Evolutionary conservation across 2,888 invertebrate genomes (phyloP), one percentile per base, ranked within the genome.

Genomic region (Emmelina monodactyla): DNA sequence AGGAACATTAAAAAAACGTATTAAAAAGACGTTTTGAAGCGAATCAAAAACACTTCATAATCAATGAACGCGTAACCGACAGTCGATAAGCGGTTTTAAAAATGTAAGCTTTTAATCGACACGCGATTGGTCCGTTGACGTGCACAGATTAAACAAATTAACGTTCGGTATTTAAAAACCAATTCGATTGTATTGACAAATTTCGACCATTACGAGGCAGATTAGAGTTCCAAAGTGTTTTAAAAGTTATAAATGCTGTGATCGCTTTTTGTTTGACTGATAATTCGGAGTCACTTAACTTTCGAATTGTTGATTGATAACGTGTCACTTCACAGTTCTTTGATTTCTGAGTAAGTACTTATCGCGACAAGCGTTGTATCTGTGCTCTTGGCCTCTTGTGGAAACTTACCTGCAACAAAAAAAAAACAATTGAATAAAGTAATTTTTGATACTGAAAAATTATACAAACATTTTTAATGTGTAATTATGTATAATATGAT

Each of bases 81-180:
- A 62, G 57, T 60, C 66, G 71, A 72, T 72, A 69, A 60, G 58
- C 29, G 12, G 53, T 48, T 65, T 69, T 66, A 69, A 72, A 72
- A 73, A 72, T 70, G 65, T 61, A 57, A 53, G 58, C 72, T 70
- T 69, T 71, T 70, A 66, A 60, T 62, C 64, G 67, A 59, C 64
- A 62, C 67, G 65, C 65, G 63, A 71, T 68, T 65, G 49, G 55
- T 45, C 62, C 56, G 65, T 65, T 67, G 73, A 73, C 73, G 58
- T 65, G 60, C 53, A 35, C 42, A 69, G 73, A 75, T 75, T 68
- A 69, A 53, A 47, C 43, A 51, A 59, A 63, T 70, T 68, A 71
- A 69, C 65, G 64, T 55, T 42, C 45, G 47, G 53, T 49, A 53
- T 59, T 63, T 56, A 53, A 53, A 11, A 57, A 60, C n/a, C 52